Conservation (phyloP, 2,888 invertebrate species). For the Phrixothrix hirtus region DNA sequence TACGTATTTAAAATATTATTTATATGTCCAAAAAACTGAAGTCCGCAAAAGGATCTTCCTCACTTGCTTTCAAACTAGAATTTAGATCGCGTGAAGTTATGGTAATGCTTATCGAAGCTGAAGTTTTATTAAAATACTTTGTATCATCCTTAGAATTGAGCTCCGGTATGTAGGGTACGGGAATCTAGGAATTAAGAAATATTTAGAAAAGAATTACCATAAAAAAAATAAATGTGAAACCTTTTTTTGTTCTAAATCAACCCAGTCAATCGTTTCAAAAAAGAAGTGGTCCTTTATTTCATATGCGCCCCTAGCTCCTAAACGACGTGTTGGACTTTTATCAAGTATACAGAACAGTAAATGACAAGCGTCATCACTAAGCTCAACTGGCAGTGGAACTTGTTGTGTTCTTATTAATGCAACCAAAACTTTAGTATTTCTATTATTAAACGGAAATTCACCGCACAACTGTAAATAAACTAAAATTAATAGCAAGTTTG, state of each 20-base stretch:
- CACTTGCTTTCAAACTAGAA: too few species aligned
- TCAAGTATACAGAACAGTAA: neutral
- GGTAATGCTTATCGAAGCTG: too few species aligned
- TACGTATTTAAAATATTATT: too few species aligned
- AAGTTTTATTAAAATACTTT: too few species aligned
- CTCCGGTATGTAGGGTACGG: too few species aligned
- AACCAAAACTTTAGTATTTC: neutral
- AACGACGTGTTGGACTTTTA: slow-evolving; percentile 2
- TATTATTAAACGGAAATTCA: neutral
- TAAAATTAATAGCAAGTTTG: neutral
- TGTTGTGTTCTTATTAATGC: neutral
- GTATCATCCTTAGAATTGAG: too few species aligned
- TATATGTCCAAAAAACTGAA: too few species aligned
- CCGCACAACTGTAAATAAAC: slow-evolving; percentile 2
- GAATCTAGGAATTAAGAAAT: too few species aligned
- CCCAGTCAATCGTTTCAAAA: slow-evolving; percentile 1
- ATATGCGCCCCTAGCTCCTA: neutral
- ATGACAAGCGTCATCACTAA: neutral
- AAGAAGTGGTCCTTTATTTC: slow-evolving; percentile 2
- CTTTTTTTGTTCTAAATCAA: slow-evolving; percentile 1
- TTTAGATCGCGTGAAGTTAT: too few species aligned
- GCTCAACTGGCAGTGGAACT: neutral
- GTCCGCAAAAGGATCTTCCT: too few species aligned
- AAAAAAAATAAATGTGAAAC: too few species aligned
- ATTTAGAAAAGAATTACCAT: too few species aligned